These are phyloP conservation scores for Phaetusa simplex DNA, from an alignment of 2,113 vertebrate species.

Conservation along the genomic window DNA sequence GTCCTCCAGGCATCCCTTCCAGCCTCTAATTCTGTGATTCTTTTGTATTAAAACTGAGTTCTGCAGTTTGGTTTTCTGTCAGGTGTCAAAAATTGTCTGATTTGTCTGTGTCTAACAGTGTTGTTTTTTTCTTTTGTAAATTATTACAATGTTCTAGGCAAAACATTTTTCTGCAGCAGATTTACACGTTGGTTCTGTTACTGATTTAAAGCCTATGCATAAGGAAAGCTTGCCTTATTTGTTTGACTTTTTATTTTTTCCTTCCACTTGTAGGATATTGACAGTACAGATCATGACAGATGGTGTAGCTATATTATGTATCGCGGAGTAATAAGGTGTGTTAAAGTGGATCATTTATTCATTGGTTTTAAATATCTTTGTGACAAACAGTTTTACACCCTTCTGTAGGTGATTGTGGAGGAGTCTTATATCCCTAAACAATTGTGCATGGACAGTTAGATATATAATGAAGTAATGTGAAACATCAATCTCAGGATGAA, in stretches of 20 bases:
- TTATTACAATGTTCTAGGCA: not conserved
- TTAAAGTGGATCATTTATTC: not conserved
- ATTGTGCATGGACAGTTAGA: not conserved
- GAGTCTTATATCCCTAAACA: not conserved
- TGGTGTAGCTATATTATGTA: constrained; percentile 83
- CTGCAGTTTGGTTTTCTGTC: not conserved
- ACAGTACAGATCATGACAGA: constrained; percentile 71
- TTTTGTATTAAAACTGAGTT: not conserved
- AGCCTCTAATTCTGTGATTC: not conserved
- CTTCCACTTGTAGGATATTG: constrained; percentile 68
- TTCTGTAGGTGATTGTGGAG: not conserved
- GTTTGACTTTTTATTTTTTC: not conserved
- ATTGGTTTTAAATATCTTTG: not conserved
- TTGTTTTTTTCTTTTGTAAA: not conserved
- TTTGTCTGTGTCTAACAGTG: not conserved
- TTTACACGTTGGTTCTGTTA: not conserved
- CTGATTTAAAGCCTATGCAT: not conserved
- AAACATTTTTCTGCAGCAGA: not conserved
- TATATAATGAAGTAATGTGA: not conserved
- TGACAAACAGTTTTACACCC: not conserved
- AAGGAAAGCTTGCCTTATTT: not conserved
- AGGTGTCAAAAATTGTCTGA: not conserved
- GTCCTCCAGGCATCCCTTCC: not conserved
- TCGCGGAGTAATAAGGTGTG: constrained; percentile 76
- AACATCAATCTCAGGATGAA: not conserved